Percentiles rank a stretch among this genome's conserved stretches.
These are phyloP conservation scores for Oscheius myriophilus DNA, from an alignment of 2,888 invertebrate genomes.

Conservation along the genomic window DNA sequence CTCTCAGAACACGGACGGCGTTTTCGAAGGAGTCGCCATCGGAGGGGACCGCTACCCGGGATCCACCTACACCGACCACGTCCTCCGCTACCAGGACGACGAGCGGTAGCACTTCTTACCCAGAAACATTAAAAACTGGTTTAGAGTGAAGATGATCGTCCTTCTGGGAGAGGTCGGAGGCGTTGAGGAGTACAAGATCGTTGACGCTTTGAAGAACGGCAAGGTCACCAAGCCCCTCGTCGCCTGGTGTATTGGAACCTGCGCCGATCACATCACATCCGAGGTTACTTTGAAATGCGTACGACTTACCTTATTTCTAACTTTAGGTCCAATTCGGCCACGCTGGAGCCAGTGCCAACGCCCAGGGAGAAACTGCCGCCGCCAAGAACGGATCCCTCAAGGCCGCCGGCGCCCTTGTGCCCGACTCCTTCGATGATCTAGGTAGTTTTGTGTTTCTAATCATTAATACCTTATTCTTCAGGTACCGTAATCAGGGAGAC, in stretches of 20 bases:
- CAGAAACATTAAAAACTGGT: constrained; percentile 12
- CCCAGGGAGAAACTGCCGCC: constrained; percentile 88
- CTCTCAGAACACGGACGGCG: constrained; percentile 84
- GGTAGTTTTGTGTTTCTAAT: constrained; percentile 76
- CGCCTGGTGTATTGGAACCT: constrained; percentile 97
- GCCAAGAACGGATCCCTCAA: constrained; percentile 88
- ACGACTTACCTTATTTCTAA: not conserved
- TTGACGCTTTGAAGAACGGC: constrained; percentile 82
- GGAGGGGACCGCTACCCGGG: constrained; percentile 96
- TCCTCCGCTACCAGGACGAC: constrained; percentile 82
- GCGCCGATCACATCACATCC: constrained; percentile 74
- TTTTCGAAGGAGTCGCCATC: constrained; percentile 90
- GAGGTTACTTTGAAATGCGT: constrained; percentile 69
- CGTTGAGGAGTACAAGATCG: constrained; percentile 95
- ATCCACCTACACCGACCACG: constrained; percentile 96
- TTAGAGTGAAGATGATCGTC: constrained; percentile 86
- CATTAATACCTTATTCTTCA: not conserved
- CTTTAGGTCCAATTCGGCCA: constrained; percentile 93
- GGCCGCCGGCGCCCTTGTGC: constrained; percentile 88
- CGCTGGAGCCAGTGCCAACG: constrained; percentile 97
- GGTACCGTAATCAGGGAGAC: constrained; percentile 67
- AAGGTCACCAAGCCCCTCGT: constrained; percentile 90
- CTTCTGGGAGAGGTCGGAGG: constrained; percentile 97
- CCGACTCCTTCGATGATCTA: constrained; percentile 87
- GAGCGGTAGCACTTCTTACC: constrained; percentile 71